Percentiles rank a stretch among this genome's conserved stretches.
These are phyloP conservation scores for Anguilla megastoma DNA, from an alignment of 2,797 vertebrate species.

Conservation along the genomic window DNA sequence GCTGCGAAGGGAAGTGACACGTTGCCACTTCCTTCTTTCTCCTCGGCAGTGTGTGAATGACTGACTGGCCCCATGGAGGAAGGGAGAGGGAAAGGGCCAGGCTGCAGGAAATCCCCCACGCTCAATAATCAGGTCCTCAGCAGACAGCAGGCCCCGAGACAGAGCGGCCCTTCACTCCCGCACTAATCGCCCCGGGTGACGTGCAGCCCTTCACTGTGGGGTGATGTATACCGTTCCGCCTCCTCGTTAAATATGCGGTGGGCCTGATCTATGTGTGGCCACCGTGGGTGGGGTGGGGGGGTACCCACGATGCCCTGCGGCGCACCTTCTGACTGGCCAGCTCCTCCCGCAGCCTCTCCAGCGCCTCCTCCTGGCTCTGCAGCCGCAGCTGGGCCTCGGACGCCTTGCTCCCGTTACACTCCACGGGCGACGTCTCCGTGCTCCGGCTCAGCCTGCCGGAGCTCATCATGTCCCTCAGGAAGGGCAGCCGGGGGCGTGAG, in stretches of 20 bases:
- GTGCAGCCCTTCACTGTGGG: background rate
- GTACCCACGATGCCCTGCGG: conserved; percentile 4
- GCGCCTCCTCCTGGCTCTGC: conserved; percentile 87
- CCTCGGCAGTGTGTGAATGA: background rate
- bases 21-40: background rate
- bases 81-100: background rate
- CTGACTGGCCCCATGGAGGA: background rate
- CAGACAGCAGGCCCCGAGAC: background rate
- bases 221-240: conserved; percentile 1
- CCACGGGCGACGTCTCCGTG: conserved; percentile 66
- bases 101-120: background rate
- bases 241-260: background rate
- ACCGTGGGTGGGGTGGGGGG: background rate
- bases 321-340: conserved; percentile 89
- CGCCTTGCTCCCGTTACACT: conserved; percentile 71
- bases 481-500: conserved; percentile 72
- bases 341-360: conserved; percentile 81
- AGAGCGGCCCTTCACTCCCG: background rate
- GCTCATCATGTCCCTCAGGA: conserved; percentile 76
- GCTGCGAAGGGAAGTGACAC: background rate
- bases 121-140: background rate
- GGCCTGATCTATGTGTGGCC: background rate
- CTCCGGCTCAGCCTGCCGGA: conserved; percentile 66
- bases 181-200: background rate
- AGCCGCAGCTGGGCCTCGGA: conserved; percentile 76